Base-by-base conservation (phyloP, 2,113 vertebrate genomes). In the western clawed frog (Xenopus tropicalis) region DNA sequence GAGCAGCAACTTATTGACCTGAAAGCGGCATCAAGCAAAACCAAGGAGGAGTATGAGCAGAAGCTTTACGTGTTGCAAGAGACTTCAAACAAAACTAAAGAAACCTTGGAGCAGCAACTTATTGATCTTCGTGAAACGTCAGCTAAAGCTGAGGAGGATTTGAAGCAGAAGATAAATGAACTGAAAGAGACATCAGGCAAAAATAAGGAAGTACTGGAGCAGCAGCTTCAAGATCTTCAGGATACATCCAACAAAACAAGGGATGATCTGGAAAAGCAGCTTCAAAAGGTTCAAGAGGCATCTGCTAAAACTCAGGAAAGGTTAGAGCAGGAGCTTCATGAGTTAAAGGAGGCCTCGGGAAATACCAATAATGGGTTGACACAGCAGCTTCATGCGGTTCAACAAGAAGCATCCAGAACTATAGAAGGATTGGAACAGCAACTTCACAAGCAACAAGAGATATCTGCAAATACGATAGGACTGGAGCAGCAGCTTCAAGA, bases 71-170 rank as follows among this genome's bases (percentile, higher is more conserved):
- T 62, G 52, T 68, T 14, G 20, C 62, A 14, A 29, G 63, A 66
- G 16, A 44, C 22, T 25, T 19, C 54, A 48, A 14, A 22, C 1
- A 67, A 22, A 29, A 16, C 19, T 3, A 59, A 21, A 3, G 43
- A 25, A 48, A 1, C 1, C 10, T 37, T 59, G 44, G 54, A 67
- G 52, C 14, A 59, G 56, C 51, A 74, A 29, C 54, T 57, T 57
- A 12, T 57, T 57, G 54, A 57, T 19, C 17, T 16, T 43, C 21
- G 20, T 11, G 6, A 68, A 1, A n/a, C 83, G 9, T 90, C 89
- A 76, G 85, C 75, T 2, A 85, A 89, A 80, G 81, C 79, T 42
- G 83, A 80, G 48, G 87, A 93, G 81, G 91, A 94, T 72, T 57
- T 72, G 17, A 20, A 65, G 22, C 6, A 44, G 25, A 43, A 69